phyloP scores from a whole-genome alignment of 2,888 invertebrate species.

The Lithophane leautieri region DNA sequence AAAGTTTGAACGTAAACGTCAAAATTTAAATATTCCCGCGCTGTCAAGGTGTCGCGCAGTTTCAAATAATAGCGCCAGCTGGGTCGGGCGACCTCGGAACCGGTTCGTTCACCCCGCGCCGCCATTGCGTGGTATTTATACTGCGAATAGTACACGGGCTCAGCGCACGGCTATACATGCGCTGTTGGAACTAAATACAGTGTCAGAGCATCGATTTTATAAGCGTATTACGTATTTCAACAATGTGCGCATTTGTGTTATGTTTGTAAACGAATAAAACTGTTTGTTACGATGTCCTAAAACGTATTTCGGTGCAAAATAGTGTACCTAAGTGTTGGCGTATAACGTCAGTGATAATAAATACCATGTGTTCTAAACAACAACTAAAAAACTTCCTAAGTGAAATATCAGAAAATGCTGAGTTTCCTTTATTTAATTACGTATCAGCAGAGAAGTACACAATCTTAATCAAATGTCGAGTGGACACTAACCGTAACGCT shows the following conservation, averaged over 20 bases:
- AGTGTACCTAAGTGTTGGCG: conserved; percentile 1
- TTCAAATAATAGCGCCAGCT: conserved; percentile 32
- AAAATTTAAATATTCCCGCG: conserved; percentile 56
- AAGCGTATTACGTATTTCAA: conserved; percentile 20
- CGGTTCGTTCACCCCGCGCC: conserved; percentile 52
- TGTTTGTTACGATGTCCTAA: background rate
- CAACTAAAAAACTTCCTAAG: conserved; percentile 56
- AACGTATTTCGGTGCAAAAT: conserved; percentile 6
- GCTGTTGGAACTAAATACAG: conserved; percentile 43
- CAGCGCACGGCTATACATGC: conserved; percentile 60
- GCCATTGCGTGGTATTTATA: conserved; percentile 50
- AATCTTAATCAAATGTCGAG: conserved; percentile 65
- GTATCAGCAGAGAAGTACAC: conserved; percentile 63
- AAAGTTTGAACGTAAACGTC: conserved; percentile 8
- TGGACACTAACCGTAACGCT: conserved; percentile 50
- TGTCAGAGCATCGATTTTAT: conserved; percentile 50
- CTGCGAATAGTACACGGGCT: conserved; percentile 52
- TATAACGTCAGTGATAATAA: conserved; percentile 3
- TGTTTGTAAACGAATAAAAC: conserved; percentile 14
- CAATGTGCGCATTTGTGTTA: conserved; percentile 27
- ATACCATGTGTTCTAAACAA: conserved; percentile 54
- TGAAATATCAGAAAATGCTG: conserved; percentile 63
- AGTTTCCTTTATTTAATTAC: conserved; percentile 66
- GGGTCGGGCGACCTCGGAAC: conserved; percentile 5
- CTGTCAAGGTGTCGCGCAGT: conserved; percentile 46